phyloP scores from a whole-genome alignment of 2,888 invertebrate species.

The Mythimna lalbum region DNA sequence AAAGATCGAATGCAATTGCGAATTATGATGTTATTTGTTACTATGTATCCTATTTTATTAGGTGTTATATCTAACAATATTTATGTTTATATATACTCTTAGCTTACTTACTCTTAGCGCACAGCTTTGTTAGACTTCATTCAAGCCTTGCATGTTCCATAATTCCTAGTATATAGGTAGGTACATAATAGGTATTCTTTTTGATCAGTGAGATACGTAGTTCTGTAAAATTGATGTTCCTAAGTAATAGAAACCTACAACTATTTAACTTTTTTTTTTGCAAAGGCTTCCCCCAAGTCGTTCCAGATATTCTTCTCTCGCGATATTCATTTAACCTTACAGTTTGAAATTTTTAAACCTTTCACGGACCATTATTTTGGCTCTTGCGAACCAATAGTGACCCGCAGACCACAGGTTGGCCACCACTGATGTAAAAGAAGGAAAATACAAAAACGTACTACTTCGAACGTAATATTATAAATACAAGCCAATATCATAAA shows the following conservation, averaged over 20 bases:
- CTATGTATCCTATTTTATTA: neutral
- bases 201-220: neutral
- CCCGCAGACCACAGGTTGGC: no score
- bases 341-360: no score
- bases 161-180: neutral
- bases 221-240: neutral
- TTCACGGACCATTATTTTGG: no score
- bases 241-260: neutral
- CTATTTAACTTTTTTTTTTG: no score
- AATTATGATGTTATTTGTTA: neutral
- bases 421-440: no score
- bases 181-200: neutral
- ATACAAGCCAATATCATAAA: neutral
- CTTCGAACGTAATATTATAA: neutral
- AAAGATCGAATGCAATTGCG: neutral
- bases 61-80: neutral
- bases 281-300: no score
- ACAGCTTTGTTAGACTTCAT: neutral
- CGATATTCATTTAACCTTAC: no score
- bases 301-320: no score
- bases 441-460: no score
- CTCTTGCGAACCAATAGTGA: no score
- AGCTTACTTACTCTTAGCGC: neutral
- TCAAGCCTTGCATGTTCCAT: neutral
- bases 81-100: no score